Percentiles rank a stretch among this genome's conserved stretches.
These are phyloP conservation scores for Capricornis sumatraensis DNA, from an alignment of 2,113 vertebrate genomes.

Conservation along the genomic window DNA sequence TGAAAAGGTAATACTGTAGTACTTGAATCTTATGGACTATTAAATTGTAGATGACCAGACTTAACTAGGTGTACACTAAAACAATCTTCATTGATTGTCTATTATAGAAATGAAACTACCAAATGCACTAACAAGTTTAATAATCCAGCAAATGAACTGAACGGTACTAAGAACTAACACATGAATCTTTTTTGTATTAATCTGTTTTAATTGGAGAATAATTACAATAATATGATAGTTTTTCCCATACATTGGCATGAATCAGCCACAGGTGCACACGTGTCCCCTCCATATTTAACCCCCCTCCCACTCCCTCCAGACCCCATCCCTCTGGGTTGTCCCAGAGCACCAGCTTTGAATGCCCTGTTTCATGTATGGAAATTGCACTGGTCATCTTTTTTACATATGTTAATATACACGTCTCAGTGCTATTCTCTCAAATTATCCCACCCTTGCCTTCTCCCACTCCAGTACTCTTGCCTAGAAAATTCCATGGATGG, in stretches of 20 bases:
- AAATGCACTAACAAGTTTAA: constrained; percentile 16
- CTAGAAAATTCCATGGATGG: no score
- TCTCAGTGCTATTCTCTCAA: neutral
- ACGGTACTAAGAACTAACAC: neutral
- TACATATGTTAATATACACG: neutral
- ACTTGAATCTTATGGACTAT: neutral
- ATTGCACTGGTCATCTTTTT: neutral
- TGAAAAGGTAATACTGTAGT: neutral
- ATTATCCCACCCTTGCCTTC: neutral
- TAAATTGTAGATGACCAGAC: neutral
- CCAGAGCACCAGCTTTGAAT: neutral
- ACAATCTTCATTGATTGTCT: neutral
- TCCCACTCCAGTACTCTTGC: neutral
- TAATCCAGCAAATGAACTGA: neutral
- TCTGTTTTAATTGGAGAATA: neutral
- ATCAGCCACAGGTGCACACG: neutral
- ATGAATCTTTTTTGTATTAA: neutral
- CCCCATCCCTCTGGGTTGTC: neutral
- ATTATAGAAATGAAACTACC: neutral
- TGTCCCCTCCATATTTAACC: neutral
- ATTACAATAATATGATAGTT: neutral
- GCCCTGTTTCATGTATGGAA: neutral
- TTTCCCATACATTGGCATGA: neutral
- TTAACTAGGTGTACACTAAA: neutral
- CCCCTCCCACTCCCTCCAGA: neutral